Percentiles rank a stretch among this genome's conserved stretches.
Evolutionary conservation across 2,113 vertebrate genomes (phyloP).

Genomic region (Oncorhynchus keta): DNA sequence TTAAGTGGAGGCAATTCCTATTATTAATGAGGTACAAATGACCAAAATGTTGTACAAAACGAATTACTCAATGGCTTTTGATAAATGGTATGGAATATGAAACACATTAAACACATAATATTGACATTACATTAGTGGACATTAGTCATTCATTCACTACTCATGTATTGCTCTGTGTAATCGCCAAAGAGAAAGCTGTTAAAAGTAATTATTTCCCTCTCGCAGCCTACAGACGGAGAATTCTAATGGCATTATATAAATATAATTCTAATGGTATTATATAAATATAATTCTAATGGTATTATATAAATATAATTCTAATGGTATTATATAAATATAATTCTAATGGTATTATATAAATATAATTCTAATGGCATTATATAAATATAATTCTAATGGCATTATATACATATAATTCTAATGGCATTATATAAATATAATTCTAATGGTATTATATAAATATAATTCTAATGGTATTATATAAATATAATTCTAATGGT

Average conservation of each 20-base stretch:
- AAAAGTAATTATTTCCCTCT: slow-evolving; percentile 20
- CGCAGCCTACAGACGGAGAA: not conserved
- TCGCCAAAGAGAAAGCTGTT: slow-evolving; percentile 18
- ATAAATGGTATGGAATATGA: slow-evolving; percentile 2
- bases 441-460: no score
- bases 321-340: no score
- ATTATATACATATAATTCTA: not conserved
- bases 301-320: not conserved
- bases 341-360: no score
- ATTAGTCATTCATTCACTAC: slow-evolving; percentile 13
- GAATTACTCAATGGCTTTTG: slow-evolving; percentile 10
- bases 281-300: no score
- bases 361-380: no score
- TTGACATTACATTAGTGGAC: slow-evolving; percentile 24
- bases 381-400: no score
- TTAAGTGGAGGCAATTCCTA: not conserved
- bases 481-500: no score
- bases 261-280: not conserved
- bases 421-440: no score
- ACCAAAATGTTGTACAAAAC: slow-evolving; percentile 1
- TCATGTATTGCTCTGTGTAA: slow-evolving; percentile 8
- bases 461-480: no score
- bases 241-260: slow-evolving; percentile 4
- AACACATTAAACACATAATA: slow-evolving; percentile 15
- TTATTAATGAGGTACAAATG: slow-evolving; percentile 6